Percentiles rank a stretch among this genome's conserved stretches.
Evolutionary conservation across 1,140 invertebrate genomes (phyloP).

Genomic region (Pachypsylla venusta): DNA sequence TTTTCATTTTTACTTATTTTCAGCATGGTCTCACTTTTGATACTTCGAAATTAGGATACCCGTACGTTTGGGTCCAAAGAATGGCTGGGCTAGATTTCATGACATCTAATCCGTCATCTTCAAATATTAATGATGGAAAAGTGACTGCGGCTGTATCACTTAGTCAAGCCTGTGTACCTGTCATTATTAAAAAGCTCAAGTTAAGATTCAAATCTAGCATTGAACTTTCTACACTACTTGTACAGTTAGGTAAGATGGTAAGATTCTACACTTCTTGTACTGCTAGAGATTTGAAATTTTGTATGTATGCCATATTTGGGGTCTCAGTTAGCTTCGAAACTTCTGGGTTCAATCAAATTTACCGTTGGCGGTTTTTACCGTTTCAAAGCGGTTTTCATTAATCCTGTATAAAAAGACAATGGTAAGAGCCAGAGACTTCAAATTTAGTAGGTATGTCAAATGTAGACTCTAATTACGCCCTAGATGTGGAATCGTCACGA

Average conservation of each 20-base stretch:
- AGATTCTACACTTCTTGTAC: not conserved
- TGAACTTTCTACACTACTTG: not conserved
- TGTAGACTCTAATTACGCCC: no score
- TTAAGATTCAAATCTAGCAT: not conserved
- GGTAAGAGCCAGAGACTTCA: not conserved
- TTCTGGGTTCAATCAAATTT: no score
- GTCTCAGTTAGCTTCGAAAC: not conserved
- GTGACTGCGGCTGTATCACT: not conserved
- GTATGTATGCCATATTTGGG: not conserved
- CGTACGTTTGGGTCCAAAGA: slow-evolving; percentile 80
- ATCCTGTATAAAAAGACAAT: not conserved
- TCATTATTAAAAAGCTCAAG: not conserved
- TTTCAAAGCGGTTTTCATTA: no score
- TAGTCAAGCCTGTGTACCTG: not conserved
- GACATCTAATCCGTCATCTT: not conserved
- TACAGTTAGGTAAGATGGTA: not conserved
- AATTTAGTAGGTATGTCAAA: not conserved
- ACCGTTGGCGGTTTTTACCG: no score
- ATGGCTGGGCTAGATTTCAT: slow-evolving; percentile 71
- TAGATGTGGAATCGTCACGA: no score
- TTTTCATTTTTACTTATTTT: slow-evolving; percentile 7
- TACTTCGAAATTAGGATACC: slow-evolving; percentile 44
- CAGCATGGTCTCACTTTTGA: slow-evolving; percentile 20
- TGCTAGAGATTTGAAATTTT: not conserved
- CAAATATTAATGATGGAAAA: no score